A percentile compares a stretch with the other conserved stretches of the same genome.
These are phyloP conservation scores for Papilio protenor DNA, from an alignment of 2,888 invertebrate species.

Conservation along the genomic window DNA sequence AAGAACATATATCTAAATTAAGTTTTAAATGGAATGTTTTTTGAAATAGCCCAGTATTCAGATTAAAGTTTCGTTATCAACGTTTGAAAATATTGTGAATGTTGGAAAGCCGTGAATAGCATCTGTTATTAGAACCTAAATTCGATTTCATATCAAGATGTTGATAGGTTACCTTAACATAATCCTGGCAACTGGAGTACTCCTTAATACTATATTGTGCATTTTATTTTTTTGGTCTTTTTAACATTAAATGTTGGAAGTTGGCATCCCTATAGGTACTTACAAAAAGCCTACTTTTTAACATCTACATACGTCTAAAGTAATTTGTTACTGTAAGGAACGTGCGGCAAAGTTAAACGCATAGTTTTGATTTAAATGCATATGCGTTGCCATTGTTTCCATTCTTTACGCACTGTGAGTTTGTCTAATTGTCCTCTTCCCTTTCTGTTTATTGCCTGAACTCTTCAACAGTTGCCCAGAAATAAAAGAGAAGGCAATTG, in stretches of 20 bases:
- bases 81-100: neutral
- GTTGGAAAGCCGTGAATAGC: neutral
- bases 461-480: neutral
- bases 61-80: neutral
- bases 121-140: too few relatives aligned
- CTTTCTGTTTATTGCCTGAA: neutral
- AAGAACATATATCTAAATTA: neutral
- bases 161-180: too few relatives aligned
- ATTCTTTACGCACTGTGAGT: constrained; percentile 21
- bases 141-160: too few relatives aligned
- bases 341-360: neutral
- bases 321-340: constrained; percentile 15
- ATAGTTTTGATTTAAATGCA: constrained; percentile 23
- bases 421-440: constrained; percentile 18
- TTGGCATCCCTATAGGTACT: neutral
- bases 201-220: neutral
- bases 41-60: neutral
- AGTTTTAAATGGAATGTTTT: neutral
- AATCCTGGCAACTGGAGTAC: neutral
- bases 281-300: neutral
- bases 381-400: constrained; percentile 18
- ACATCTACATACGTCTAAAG: neutral
- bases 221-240: neutral
- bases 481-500: neutral
- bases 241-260: neutral